Base-by-base conservation (phyloP, 2,113 vertebrate species). In the Pristiophorus japonicus region DNA sequence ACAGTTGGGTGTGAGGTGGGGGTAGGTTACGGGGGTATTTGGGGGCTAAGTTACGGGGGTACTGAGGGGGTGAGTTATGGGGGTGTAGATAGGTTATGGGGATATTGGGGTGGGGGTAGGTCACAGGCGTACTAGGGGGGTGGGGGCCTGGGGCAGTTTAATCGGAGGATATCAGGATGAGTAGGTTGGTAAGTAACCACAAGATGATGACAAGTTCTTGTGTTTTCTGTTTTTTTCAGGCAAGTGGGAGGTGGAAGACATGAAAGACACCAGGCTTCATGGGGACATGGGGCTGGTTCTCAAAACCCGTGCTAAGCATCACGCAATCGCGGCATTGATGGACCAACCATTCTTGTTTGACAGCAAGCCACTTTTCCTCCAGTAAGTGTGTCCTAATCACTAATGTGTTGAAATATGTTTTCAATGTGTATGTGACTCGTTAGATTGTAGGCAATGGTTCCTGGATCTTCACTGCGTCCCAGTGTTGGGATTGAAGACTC, bases 281-380 rank as follows among this genome's bases (percentile, higher is more conserved):
- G 99, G 99, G 0, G 99, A 99, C 96, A 99, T 98, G 97, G 99
- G 99, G 34, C 98, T 99, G 96, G 98, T 99, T 0, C 96, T 99
- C 96, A 97, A 99, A 96, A 99, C 99, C 34, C 97, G 98, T 91
- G 99, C 99, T 96, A 99, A 99, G 96, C 99, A 99, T 96, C 99
- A 99, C 95, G 99, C 99, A 96, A 98, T 99, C 97, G 98, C 98
- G 0, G 98, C 98, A 78, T 98, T 97, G 95, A 97, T 99, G 95
- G 98, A 98, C 95, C 98, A 98, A 96, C 98, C 99, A 27, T 99
- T 99, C 96, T 96, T 97, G 95, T 99, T 99, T 34, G 98, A 99
- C 96, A 97, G 97, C 96, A 98, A 98, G 88, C 98, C 99, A 0
- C 98, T 99, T 96, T 98, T 99, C 96, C 70, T 99, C 96, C 99